Evolutionary conservation across 1,140 invertebrate species (phyloP), one percentile per base, ranked within the genome.

Genomic region (Centruroides vittatus): DNA sequence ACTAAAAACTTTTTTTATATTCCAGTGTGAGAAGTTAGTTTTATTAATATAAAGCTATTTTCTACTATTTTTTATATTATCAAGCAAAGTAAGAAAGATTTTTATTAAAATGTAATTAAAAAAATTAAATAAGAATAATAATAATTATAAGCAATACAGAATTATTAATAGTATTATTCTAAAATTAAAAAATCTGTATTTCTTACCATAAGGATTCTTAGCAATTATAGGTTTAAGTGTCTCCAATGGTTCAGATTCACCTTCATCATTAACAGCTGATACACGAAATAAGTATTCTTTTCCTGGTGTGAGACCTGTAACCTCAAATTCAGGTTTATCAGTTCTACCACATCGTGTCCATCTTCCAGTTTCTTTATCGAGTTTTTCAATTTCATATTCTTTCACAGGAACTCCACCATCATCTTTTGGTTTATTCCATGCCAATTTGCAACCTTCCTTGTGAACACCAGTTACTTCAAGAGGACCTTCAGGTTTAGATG

Each of bases 211-310:
- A 61, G 93, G 93, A 82, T 95, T 93, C 72, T 93, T 94, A 5
- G 91, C 90, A 10, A 85, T 72, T 51, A 85, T 89, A 0, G 84
- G 77, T 70, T 84, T 82, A 47, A 91, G 89, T 10, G 93, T 91
- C 69, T 89, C 86, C 54, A 98, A 72, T 34, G 93, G 92, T 70
- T 98, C 94, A 35, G 93, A 95, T 76, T 95, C 90, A 23, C 92
- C 97, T 77, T 98, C 93, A 58, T 93, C 90, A 70, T 99, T 99
- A 55, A 98, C 82, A 34, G 96, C 95, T 71, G 88, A 93, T 0
- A 99, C 93, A 66, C 94, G 81, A 78, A 98, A 98, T 73, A 93
- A 84, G 75, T 98, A 98, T 70, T 93, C 88, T 72, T 96, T 90
- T 36, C 91, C 92, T 73, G 93, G 90, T 70, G 87, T 84, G 53